Evolutionary conservation across 2,888 invertebrate species (phyloP).

Genomic region (Minunthozetes semirufus): DNA sequence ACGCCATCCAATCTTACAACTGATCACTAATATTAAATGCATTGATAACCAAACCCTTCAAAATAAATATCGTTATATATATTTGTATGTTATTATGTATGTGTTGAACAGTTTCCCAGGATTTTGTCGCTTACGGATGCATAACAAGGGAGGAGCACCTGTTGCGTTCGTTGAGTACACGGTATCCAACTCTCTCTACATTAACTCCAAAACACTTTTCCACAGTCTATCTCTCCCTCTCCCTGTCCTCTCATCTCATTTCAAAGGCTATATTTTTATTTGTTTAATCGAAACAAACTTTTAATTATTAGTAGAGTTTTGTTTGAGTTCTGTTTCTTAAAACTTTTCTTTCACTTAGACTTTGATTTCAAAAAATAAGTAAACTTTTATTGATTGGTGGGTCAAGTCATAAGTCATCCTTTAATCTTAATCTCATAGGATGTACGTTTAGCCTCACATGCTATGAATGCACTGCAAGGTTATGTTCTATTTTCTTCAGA

Average conservation of each 20-base stretch:
- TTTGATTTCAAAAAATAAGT: not conserved
- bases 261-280: not conserved
- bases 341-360: conserved; percentile 19
- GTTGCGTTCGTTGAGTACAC: conserved; percentile 98
- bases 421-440: conserved; percentile 53
- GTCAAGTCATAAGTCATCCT: not conserved
- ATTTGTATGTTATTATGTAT: conserved; percentile 6
- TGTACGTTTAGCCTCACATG: conserved; percentile 80
- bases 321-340: not conserved
- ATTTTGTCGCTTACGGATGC: conserved; percentile 92
- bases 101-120: conserved; percentile 76
- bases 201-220: not conserved
- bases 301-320: not conserved
- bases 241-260: conserved; percentile 2
- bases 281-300: not conserved
- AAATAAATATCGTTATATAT: conserved; percentile 9
- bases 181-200: conserved; percentile 44
- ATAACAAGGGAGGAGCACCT: conserved; percentile 69
- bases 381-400: not conserved
- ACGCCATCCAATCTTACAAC: not conserved
- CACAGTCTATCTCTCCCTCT: not conserved
- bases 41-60: not conserved
- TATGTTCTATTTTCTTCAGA: conserved; percentile 91
- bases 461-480: conserved; percentile 89
- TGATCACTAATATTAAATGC: not conserved